A percentile compares a stretch with the other conserved stretches of the same genome.
These are phyloP conservation scores for Lepas anatifera DNA, from an alignment of 2,888 invertebrate species.

Conservation along the genomic window DNA sequence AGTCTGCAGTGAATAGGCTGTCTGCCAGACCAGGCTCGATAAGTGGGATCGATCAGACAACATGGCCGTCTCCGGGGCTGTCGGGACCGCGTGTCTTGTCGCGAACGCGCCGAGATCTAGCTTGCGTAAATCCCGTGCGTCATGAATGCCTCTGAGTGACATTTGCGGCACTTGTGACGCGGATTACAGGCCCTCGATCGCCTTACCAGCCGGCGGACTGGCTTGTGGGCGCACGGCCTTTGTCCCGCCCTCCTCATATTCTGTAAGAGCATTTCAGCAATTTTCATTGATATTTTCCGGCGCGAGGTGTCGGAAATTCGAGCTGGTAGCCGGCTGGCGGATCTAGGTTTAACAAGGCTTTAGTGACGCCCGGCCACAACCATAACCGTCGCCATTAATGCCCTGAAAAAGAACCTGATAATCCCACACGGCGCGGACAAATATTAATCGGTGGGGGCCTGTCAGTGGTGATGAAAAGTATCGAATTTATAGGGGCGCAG, in stretches of 20 bases:
- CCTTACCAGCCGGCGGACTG: background rate
- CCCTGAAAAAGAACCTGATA: conserved; percentile 3
- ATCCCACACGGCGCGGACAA: background rate
- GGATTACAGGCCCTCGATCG: conserved; percentile 6
- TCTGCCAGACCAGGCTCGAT: too few relatives aligned
- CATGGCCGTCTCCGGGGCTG: too few relatives aligned
- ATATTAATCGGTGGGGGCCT: background rate
- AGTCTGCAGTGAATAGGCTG: too few relatives aligned
- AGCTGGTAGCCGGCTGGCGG: background rate
- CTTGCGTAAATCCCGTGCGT: too few relatives aligned
- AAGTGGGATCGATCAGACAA: too few relatives aligned
- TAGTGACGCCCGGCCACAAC: background rate
- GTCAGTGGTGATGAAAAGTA: background rate
- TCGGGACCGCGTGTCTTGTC: too few relatives aligned
- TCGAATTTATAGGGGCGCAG: background rate
- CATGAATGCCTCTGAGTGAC: background rate
- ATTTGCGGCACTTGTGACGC: background rate
- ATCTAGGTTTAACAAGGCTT: conserved; percentile 6
- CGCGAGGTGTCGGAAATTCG: background rate
- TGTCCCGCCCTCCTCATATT: background rate
- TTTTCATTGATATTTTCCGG: conserved; percentile 10
- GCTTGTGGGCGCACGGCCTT: background rate
- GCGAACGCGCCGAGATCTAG: too few relatives aligned
- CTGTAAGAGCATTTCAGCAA: conserved; percentile 6
- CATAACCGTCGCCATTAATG: background rate